Evolutionary conservation across 35 echinoderm and acorn worm species (phyloP).

Genomic region (Anneissia japonica): DNA sequence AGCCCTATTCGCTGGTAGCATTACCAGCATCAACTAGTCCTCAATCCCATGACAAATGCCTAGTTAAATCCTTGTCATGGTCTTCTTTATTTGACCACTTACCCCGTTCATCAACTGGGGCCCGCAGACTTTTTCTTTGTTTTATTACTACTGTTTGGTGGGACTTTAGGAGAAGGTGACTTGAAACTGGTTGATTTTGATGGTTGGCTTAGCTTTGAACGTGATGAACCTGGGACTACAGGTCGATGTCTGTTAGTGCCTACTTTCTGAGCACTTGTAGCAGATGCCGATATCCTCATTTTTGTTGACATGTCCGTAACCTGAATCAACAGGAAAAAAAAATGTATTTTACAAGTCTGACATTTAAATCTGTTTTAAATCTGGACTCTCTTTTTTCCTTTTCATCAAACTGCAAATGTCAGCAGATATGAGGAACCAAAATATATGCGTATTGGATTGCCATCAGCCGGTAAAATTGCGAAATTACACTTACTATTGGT

Average conservation of each 20-base stretch:
- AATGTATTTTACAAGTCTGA: too few relatives aligned
- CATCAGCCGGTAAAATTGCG: too few relatives aligned
- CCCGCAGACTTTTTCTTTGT: background rate
- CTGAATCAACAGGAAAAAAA: background rate
- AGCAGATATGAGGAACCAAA: too few relatives aligned
- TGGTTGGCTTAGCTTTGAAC: background rate
- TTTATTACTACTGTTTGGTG: background rate
- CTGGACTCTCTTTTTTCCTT: too few relatives aligned
- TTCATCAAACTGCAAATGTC: too few relatives aligned
- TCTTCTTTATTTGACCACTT: too few relatives aligned
- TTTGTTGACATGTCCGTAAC: background rate
- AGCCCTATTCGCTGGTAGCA: too few relatives aligned
- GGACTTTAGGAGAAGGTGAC: background rate
- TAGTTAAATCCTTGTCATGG: too few relatives aligned
- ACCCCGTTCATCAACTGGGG: background rate
- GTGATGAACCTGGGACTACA: background rate
- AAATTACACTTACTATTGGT: background rate
- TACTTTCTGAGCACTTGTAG: background rate
- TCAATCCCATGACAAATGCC: too few relatives aligned
- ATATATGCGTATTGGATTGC: too few relatives aligned
- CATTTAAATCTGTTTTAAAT: too few relatives aligned
- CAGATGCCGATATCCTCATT: background rate
- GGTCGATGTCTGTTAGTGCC: background rate
- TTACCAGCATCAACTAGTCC: too few relatives aligned
- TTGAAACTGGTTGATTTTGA: background rate